Evolutionary conservation across 1,140 invertebrate genomes (phyloP).

Genomic region (Wasmannia auropunctata): DNA sequence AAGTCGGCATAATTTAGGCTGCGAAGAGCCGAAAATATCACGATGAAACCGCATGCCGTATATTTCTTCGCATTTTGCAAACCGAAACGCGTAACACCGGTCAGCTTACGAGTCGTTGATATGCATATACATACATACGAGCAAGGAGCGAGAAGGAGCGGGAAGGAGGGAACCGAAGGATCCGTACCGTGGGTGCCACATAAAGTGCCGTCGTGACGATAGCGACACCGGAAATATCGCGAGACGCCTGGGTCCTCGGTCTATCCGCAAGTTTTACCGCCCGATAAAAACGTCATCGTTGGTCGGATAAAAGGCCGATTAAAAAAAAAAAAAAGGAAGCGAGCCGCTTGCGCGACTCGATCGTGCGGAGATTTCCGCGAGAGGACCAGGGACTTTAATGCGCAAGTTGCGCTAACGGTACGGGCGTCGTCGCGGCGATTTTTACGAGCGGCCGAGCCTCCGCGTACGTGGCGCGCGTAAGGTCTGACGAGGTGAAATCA

Average conservation of each 20-base stretch:
- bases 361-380: not conserved
- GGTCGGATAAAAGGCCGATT: conserved; percentile 5
- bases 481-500: conserved; percentile 53
- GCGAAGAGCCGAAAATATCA: not conserved
- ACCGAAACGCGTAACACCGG: not conserved
- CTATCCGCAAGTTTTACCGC: conserved; percentile 35
- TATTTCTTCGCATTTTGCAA: not conserved
- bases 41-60: not conserved
- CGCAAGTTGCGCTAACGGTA: conserved; percentile 15
- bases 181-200: not conserved
- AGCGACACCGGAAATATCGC: not conserved
- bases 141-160: not conserved
- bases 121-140: not conserved
- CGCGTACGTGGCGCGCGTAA: conserved; percentile 38
- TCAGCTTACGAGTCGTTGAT: not conserved
- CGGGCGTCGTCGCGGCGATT: conserved; percentile 23
- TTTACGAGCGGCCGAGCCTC: conserved; percentile 31
- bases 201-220: not conserved
- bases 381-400: conserved; percentile 24
- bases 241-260: not conserved
- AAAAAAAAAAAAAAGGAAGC: not conserved
- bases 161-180: not conserved
- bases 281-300: conserved; percentile 46
- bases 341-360: not conserved
- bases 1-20: not conserved